These are phyloP conservation scores for Cryptophagus acutangulus DNA, from an alignment of 2,888 invertebrate species.

Conservation along the genomic window DNA sequence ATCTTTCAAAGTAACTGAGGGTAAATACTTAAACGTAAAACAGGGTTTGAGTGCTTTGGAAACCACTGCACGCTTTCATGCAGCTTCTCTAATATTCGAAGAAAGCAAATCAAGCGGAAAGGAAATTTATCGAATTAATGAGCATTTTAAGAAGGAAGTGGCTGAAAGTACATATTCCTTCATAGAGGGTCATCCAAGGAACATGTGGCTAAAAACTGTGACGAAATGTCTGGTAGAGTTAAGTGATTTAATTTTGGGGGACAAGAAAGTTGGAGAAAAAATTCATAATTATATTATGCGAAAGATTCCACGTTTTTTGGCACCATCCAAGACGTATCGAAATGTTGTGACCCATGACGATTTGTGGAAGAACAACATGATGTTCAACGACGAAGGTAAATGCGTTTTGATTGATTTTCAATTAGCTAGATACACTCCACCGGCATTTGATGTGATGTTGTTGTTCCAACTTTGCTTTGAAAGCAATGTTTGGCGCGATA, in stretches of 20 bases:
- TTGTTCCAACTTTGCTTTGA: too few species aligned
- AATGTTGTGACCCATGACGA: slow-evolving; percentile 59
- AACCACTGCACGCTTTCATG: slow-evolving; percentile 51
- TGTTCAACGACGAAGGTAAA: slow-evolving; percentile 49
- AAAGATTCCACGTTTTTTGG: slow-evolving; percentile 27
- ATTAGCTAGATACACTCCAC: slow-evolving; percentile 60
- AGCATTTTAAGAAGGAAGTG: slow-evolving; percentile 31
- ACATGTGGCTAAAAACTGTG: slow-evolving; percentile 30
- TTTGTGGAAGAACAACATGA: slow-evolving; percentile 60
- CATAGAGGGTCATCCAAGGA: slow-evolving; percentile 39
- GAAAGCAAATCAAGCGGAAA: slow-evolving; percentile 33
- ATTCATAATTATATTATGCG: slow-evolving; percentile 24
- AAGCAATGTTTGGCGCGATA: too few species aligned
- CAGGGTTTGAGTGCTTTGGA: slow-evolving; percentile 19
- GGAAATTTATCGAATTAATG: slow-evolving; percentile 27
- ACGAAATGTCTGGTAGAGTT: slow-evolving; percentile 29
- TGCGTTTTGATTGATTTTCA: slow-evolving; percentile 68
- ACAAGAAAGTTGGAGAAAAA: slow-evolving; percentile 20
- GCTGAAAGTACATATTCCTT: slow-evolving; percentile 29
- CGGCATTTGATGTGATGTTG: slow-evolving; percentile 62
- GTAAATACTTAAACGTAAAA: slow-evolving; percentile 15
- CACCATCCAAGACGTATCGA: slow-evolving; percentile 42
- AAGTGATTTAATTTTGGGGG: slow-evolving; percentile 25
- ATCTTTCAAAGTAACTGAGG: slow-evolving; percentile 31
- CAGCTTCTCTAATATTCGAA: slow-evolving; percentile 53